These are phyloP conservation scores for Caenorhabditis macrosperma DNA, from an alignment of 2,888 invertebrate genomes.

Conservation along the genomic window DNA sequence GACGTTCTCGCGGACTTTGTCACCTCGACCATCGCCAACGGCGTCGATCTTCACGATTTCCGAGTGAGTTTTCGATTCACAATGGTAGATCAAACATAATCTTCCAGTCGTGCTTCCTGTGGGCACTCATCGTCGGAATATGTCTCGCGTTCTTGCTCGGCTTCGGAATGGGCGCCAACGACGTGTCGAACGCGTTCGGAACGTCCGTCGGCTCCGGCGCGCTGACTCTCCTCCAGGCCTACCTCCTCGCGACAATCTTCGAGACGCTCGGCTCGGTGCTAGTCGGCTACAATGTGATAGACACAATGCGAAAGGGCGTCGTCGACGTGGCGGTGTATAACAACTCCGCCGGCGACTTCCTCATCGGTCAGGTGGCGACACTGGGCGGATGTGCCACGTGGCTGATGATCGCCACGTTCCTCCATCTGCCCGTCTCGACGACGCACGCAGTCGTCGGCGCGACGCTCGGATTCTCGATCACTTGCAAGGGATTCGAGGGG, in stretches of 20 bases:
- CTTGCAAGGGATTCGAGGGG: constrained; percentile 90
- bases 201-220: constrained; percentile 81
- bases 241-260: constrained; percentile 94
- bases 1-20: constrained; percentile 20
- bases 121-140: constrained; percentile 92
- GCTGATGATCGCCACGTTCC: constrained; percentile 93
- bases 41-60: constrained; percentile 25
- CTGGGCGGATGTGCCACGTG: constrained; percentile 91
- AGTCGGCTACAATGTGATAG: constrained; percentile 93
- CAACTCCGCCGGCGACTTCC: constrained; percentile 87
- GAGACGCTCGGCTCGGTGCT: constrained; percentile 95
- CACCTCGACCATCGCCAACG: constrained; percentile 17
- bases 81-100: not conserved
- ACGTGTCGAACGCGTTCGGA: constrained; percentile 98
- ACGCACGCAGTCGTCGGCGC: constrained; percentile 99
- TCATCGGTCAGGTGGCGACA: constrained; percentile 93
- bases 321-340: constrained; percentile 91
- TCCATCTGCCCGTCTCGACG: constrained; percentile 95
- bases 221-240: constrained; percentile 86
- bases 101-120: constrained; percentile 82
- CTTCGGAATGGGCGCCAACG: constrained; percentile 98
- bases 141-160: constrained; percentile 95
- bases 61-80: constrained; percentile 15
- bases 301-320: constrained; percentile 98
- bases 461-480: constrained; percentile 95